A percentile compares a stretch with the other conserved stretches of the same genome.
phyloP scores from a whole-genome alignment of 2,113 vertebrate genomes.

The Bujurquina vittata region DNA sequence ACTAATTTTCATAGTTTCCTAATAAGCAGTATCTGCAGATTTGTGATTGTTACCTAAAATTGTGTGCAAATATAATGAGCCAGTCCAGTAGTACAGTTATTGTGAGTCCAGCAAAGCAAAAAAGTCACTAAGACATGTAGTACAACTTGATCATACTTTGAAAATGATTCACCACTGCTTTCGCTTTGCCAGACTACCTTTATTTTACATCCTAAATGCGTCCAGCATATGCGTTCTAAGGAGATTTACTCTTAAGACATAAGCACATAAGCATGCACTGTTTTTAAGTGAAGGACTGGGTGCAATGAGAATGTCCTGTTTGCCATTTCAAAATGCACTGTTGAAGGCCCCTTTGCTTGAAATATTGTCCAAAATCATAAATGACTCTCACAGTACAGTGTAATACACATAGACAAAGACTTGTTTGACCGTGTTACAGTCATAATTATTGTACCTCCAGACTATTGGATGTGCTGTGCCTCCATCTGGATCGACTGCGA shows the following conservation, averaged over 20 bases:
- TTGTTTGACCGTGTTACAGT: constrained; percentile 72
- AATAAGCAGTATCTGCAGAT: neutral
- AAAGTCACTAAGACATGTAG: neutral
- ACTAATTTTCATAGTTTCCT: neutral
- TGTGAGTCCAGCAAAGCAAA: neutral
- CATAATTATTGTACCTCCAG: constrained; percentile 68
- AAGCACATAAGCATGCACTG: neutral
- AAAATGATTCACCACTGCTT: neutral
- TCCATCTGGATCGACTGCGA: constrained; percentile 49
- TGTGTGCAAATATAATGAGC: neutral
- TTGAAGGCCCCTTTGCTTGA: neutral
- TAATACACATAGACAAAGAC: constrained; percentile 53
- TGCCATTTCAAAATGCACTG: constrained; percentile 10
- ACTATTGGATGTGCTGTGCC: constrained; percentile 21
- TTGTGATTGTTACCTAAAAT: neutral
- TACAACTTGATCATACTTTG: neutral
- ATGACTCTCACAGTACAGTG: neutral
- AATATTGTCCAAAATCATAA: neutral
- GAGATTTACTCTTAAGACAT: neutral
- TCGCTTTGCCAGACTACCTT: neutral
- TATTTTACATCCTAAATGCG: neutral
- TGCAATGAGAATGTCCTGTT: constrained; percentile 8
- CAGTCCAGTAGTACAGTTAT: neutral
- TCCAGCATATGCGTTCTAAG: neutral
- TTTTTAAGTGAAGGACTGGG: neutral